Conservation (phyloP, 2,113 vertebrate species). For the Prolemur simus region DNA sequence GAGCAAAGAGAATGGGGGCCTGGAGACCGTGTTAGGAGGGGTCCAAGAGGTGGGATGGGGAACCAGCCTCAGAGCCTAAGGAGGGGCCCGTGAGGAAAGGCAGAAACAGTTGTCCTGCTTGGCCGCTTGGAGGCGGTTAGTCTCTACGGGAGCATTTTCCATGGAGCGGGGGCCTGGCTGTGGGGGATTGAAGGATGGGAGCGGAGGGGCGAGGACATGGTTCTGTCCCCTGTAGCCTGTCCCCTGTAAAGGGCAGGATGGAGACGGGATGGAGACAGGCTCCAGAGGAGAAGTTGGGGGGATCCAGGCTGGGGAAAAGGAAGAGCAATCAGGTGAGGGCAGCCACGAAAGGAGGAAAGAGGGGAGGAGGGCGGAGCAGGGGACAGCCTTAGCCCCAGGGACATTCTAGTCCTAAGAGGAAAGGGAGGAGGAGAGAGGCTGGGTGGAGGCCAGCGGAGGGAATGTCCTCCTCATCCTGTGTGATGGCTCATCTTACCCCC, state of each 20-base stretch:
- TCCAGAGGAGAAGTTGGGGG: background rate
- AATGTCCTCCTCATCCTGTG: background rate
- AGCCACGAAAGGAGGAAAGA: background rate
- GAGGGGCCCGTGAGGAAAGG: too few relatives aligned
- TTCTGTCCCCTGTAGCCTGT: fast-evolving
- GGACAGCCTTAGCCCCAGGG: too few relatives aligned
- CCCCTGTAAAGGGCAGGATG: background rate
- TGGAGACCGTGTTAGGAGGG: background rate
- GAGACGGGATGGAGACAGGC: background rate
- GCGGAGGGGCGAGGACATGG: background rate
- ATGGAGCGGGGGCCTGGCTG: background rate
- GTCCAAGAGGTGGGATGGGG: background rate
- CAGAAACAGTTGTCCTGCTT: too few relatives aligned
- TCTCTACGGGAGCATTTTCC: fast-evolving
- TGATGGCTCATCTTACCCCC: background rate
- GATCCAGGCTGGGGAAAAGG: background rate
- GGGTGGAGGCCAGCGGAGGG: background rate
- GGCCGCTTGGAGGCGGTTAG: background rate
- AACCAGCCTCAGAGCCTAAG: background rate
- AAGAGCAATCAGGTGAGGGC: background rate
- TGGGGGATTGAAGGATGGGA: background rate
- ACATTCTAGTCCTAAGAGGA: fast-evolving
- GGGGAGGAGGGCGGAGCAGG: fast-evolving
- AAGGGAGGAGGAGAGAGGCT: too few relatives aligned
- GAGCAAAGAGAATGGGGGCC: background rate